Conservation (phyloP, 2,113 vertebrate genomes). For the Plestiodon gilberti region DNA sequence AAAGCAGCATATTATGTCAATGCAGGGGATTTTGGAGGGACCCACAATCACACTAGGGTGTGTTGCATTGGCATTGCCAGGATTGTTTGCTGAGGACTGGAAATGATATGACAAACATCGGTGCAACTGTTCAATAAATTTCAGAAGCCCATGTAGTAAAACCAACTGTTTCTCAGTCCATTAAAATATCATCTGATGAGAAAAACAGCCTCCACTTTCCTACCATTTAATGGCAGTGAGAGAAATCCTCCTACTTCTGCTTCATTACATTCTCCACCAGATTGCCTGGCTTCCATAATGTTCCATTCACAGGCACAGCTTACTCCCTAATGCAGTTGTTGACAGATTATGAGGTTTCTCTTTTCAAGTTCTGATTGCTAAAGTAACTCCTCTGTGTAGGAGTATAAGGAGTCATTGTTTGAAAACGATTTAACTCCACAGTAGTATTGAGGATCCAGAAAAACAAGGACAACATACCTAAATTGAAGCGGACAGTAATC, state of each 20-base stretch:
- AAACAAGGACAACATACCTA: rapidly evolving
- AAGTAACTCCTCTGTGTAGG: background rate
- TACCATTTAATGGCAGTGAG: background rate
- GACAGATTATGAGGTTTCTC: background rate
- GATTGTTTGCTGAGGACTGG: background rate
- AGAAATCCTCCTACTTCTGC: background rate
- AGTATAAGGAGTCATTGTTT: background rate
- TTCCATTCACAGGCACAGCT: background rate
- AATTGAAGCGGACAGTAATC: background rate
- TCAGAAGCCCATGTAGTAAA: background rate
- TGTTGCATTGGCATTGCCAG: background rate
- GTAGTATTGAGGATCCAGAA: background rate
- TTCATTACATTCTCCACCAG: slow-evolving; percentile 1
- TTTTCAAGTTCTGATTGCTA: background rate
- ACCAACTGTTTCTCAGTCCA: background rate
- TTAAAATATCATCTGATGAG: background rate
- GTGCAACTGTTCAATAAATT: background rate
- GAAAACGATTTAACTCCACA: background rate
- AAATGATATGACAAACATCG: background rate
- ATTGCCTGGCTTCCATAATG: background rate
- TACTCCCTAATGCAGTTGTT: background rate
- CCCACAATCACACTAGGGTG: background rate
- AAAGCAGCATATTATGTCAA: background rate
- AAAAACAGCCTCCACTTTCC: background rate
- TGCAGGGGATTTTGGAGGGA: background rate